Conservation (phyloP, 2,113 vertebrate genomes). For the Cairina moschata region DNA sequence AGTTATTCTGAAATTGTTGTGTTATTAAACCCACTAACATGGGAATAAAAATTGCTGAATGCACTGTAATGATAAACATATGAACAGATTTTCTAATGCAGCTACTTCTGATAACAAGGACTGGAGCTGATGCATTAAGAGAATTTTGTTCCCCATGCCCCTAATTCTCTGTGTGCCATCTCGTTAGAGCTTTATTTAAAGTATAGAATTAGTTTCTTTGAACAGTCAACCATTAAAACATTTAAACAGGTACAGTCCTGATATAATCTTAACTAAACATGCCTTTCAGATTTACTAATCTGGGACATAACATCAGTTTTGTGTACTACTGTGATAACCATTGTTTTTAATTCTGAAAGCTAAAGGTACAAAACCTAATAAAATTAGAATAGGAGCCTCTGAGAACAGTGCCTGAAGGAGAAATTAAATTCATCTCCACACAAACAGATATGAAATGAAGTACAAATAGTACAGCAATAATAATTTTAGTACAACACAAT, state of each 20-base stretch:
- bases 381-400: conserved; percentile 19
- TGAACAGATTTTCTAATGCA: neutral
- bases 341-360: conserved; percentile 39
- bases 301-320: neutral
- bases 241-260: neutral
- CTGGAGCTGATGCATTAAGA: neutral
- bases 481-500: neutral
- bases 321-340: neutral
- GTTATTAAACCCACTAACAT: neutral
- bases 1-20: neutral
- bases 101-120: neutral
- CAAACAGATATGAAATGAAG: conserved; percentile 21
- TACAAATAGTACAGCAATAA: conserved; percentile 31
- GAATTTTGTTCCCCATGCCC: neutral
- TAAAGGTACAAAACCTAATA: conserved; percentile 26
- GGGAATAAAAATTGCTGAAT: neutral
- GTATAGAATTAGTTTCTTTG: neutral
- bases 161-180: neutral
- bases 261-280: conserved; percentile 29
- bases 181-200: conserved; percentile 4
- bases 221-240: neutral
- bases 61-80: neutral
- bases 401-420: conserved; percentile 26
- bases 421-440: conserved; percentile 52
- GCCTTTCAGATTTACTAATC: conserved; percentile 1